phyloP scores from a whole-genome alignment of 2,113 vertebrate genomes.

The Ailurus styani region DNA sequence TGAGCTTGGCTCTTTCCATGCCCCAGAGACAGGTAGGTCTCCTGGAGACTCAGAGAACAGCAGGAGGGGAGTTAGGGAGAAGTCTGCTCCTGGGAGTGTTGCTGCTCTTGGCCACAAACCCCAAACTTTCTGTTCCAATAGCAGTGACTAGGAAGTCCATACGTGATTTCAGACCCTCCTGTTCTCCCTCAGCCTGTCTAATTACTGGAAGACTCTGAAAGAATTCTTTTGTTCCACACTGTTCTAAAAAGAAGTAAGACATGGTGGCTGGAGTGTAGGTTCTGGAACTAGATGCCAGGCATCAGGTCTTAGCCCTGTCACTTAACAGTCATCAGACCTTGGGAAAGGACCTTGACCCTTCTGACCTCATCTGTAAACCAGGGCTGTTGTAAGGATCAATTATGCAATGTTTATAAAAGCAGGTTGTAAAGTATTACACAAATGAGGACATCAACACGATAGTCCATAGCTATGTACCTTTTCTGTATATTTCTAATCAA shows the following conservation, averaged over 20 bases:
- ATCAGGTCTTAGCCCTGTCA: background rate
- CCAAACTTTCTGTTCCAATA: background rate
- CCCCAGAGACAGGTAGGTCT: background rate
- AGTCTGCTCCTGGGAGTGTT: background rate
- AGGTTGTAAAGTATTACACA: background rate
- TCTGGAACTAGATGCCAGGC: background rate
- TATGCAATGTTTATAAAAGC: background rate
- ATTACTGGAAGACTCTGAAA: background rate
- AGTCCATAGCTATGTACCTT: background rate
- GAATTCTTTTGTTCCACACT: background rate
- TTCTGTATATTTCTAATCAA: background rate
- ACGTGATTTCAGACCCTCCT: background rate
- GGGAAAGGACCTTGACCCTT: background rate
- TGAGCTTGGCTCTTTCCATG: background rate
- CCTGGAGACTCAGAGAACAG: background rate
- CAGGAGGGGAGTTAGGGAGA: background rate
- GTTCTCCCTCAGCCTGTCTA: background rate
- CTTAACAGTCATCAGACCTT: background rate
- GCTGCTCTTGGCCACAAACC: background rate
- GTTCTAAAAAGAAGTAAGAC: background rate
- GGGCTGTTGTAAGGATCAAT: background rate
- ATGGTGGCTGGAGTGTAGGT: background rate
- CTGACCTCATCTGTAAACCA: background rate
- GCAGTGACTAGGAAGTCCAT: background rate
- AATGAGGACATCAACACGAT: background rate